Evolutionary conservation across 2,888 invertebrate genomes (phyloP).

Genomic region (Tubulanus polymorphus): DNA sequence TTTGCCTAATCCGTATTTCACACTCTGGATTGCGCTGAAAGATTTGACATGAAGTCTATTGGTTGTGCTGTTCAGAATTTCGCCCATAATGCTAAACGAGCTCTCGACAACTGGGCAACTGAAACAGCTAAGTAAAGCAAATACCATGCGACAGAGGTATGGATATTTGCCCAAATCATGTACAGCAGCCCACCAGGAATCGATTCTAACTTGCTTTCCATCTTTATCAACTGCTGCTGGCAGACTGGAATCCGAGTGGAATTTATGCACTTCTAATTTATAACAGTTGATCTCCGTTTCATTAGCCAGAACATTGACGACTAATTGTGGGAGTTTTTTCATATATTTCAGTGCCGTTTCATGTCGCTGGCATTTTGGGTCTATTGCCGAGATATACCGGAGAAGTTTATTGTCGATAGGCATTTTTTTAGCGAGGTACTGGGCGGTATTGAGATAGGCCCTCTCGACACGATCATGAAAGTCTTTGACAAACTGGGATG

Average conservation of each 20-base stretch:
- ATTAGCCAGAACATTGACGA: too few relatives aligned
- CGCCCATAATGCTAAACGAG: constrained; percentile 23
- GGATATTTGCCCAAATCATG: constrained; percentile 12
- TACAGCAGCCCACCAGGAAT: background rate
- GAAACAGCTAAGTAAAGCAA: constrained; percentile 15
- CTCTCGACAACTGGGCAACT: constrained; percentile 24
- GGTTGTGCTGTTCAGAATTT: background rate
- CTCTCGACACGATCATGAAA: constrained; percentile 4
- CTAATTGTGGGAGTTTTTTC: background rate
- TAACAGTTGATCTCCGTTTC: too few relatives aligned
- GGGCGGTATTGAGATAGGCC: constrained; percentile 14
- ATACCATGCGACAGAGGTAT: constrained; percentile 14
- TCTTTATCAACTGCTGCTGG: too few relatives aligned
- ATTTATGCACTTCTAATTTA: too few relatives aligned
- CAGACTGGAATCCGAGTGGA: too few relatives aligned
- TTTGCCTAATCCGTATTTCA: constrained; percentile 19
- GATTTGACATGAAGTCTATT: constrained; percentile 8
- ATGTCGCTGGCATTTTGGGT: constrained; percentile 19
- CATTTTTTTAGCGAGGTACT: constrained; percentile 17
- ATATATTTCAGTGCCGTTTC: background rate
- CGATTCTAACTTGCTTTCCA: constrained; percentile 6
- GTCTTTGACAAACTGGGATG: too few relatives aligned
- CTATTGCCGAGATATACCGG: constrained; percentile 14
- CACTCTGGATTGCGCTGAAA: constrained; percentile 18
- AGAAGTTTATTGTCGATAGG: constrained; percentile 19